Evolutionary conservation across 2,888 invertebrate genomes (phyloP), one percentile per base, ranked within the genome.

Genomic region (Orgyia antiqua): DNA sequence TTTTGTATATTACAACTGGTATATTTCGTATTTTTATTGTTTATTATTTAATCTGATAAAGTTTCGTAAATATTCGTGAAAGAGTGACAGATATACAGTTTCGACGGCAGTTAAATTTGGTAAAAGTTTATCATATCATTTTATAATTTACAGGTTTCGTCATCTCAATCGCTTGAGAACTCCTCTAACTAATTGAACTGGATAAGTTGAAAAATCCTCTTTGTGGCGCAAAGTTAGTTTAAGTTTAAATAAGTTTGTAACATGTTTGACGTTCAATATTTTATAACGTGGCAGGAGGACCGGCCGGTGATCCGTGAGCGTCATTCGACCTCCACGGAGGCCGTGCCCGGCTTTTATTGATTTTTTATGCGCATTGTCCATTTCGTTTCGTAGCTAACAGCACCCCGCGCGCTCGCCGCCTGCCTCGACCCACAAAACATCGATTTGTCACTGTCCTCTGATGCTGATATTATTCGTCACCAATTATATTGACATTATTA

Each of bases 311-410:
- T 59, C 57, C 44, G 57, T 42, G 45, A 45, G 56, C 64, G 68
- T 64, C 74, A 63, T 45, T 56, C 74, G 82, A 82, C 82, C 82
- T 78, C 79, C 53, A 49, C 70, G 75, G 78, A 83, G 82, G 80
- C 82, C 79, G 73, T 57, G 64, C 75, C 75, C 78, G 73, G 74
- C 71, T 65, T 71, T 76, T 82, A 82, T 84, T 82, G 82, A 83
- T 83, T 83, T 83, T 83, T 83, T 83, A 83, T 79, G 79, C 80
- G 79, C 80, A 74, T 75, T 82, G 82, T 83, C 80, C 83, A 76
- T 74, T 77, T 67, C 64, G 64, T 63, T n/a, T 60, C 58, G 60
- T 60, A 15, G 6, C 15, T 15, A 15, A 49, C 63, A 48, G 51
- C 66, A 60, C 64, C 60, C 45, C 25, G 15, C 38, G 37, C 41